These are phyloP conservation scores for Nemotelus pantherinus DNA, from an alignment of 2,888 invertebrate species.

Conservation along the genomic window DNA sequence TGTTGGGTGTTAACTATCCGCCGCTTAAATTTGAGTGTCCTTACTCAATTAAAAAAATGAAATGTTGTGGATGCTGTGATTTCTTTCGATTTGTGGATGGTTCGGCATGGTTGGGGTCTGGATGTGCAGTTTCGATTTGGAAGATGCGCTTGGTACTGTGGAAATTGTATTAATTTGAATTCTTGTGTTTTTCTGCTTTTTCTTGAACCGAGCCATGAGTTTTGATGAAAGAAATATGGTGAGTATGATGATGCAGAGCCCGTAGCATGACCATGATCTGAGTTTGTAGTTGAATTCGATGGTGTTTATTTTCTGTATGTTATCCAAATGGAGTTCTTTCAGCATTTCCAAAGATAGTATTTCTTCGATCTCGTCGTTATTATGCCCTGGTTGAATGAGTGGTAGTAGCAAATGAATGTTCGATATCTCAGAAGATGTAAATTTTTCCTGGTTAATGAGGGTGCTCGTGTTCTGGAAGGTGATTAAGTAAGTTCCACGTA, in stretches of 20 bases:
- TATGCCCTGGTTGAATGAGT: not conserved
- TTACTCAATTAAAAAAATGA: too few relatives aligned
- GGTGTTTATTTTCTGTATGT: not conserved
- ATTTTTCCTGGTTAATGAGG: not conserved
- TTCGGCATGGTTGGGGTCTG: not conserved
- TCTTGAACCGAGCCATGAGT: not conserved
- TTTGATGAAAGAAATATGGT: not conserved
- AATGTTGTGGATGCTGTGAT: not conserved
- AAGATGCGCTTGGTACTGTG: not conserved
- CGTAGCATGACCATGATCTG: not conserved
- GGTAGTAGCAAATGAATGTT: conserved; percentile 1
- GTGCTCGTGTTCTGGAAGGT: not conserved
- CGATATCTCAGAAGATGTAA: not conserved
- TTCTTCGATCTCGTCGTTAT: not conserved
- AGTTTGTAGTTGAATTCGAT: not conserved
- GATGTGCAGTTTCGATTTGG: not conserved
- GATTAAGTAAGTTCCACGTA: conserved; percentile 21
- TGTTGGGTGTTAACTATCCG: too few relatives aligned
- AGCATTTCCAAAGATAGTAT: conserved; percentile 9
- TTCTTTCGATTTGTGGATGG: not conserved
- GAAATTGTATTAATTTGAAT: not conserved
- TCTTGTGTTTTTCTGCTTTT: not conserved
- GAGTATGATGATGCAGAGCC: not conserved
- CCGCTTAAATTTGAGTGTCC: too few relatives aligned
- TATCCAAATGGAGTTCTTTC: not conserved